Conservation (phyloP, 2,113 vertebrate species). For the Leuciscus idus region DNA sequence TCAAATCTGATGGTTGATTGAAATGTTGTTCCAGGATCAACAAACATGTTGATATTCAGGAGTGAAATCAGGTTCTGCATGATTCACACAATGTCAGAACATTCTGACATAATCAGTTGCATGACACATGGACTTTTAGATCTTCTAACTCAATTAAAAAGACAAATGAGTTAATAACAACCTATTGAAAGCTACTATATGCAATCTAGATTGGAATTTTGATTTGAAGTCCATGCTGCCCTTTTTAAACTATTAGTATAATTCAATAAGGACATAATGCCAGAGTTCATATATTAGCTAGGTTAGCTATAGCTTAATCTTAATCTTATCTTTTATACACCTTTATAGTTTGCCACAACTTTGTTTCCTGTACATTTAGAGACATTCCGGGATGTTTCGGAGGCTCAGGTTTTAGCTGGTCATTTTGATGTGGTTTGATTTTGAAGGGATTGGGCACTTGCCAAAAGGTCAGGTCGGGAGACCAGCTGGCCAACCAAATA, state of each 20-base stretch:
- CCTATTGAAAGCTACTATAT: slow-evolving; percentile 53
- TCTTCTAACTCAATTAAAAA: slow-evolving; percentile 40
- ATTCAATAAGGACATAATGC: slow-evolving; percentile 37
- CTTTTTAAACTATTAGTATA: slow-evolving; percentile 54
- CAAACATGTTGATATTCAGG: no score
- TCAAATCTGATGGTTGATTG: no score
- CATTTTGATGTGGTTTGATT: neutral
- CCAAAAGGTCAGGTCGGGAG: neutral
- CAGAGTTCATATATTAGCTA: neutral
- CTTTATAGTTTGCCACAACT: no score
- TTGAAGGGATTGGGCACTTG: neutral
- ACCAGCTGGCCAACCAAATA: neutral
- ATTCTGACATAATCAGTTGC: slow-evolving; percentile 72
- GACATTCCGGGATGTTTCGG: neutral
- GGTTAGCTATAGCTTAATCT: neutral
- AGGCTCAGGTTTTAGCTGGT: neutral
- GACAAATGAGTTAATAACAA: neutral
- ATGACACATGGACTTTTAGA: slow-evolving; percentile 50
- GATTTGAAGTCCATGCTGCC: slow-evolving; percentile 56
- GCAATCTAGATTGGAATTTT: slow-evolving; percentile 49
- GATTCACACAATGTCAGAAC: slow-evolving; percentile 79
- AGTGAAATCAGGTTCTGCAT: neutral
- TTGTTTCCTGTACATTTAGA: no score
- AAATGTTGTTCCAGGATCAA: no score
- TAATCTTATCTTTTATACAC: neutral